These are phyloP conservation scores for Cephus cinctus DNA, from an alignment of 1,140 invertebrate species.

Conservation along the genomic window DNA sequence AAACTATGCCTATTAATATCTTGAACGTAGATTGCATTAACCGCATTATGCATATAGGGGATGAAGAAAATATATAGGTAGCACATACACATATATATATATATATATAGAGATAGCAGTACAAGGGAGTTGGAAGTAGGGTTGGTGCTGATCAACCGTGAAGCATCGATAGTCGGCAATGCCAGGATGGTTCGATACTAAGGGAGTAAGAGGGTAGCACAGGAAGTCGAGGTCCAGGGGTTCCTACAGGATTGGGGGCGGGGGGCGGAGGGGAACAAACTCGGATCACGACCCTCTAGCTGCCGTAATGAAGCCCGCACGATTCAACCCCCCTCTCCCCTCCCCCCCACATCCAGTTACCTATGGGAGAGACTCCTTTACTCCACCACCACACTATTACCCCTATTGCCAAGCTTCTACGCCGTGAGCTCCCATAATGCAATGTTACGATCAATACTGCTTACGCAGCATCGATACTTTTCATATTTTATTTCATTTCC, in stretches of 20 bases:
- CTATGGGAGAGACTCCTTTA: not conserved
- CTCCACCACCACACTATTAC: constrained; percentile 20
- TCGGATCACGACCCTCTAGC: constrained; percentile 29
- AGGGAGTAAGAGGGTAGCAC: not conserved
- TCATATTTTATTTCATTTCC: no score
- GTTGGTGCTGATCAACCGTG: constrained; percentile 36
- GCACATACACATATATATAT: no score
- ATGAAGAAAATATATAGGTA: no score
- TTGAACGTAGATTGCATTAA: constrained; percentile 23
- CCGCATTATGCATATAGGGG: no score
- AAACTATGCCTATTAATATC: constrained; percentile 30
- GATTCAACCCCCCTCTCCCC: constrained; percentile 21
- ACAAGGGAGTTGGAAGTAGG: not conserved
- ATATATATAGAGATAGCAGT: no score
- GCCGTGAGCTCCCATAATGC: constrained; percentile 25
- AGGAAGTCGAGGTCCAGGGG: constrained; percentile 10
- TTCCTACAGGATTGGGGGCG: constrained; percentile 18
- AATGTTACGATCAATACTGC: constrained; percentile 42
- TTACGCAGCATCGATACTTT: constrained; percentile 30
- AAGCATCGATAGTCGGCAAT: constrained; percentile 29
- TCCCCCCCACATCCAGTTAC: not conserved
- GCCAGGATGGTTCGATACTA: not conserved
- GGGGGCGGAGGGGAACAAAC: constrained; percentile 17
- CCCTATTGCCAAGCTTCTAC: no score
- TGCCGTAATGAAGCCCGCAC: constrained; percentile 33